Base-by-base conservation (phyloP, 2,797 vertebrate genomes). In the Amblyraja radiata region DNA sequence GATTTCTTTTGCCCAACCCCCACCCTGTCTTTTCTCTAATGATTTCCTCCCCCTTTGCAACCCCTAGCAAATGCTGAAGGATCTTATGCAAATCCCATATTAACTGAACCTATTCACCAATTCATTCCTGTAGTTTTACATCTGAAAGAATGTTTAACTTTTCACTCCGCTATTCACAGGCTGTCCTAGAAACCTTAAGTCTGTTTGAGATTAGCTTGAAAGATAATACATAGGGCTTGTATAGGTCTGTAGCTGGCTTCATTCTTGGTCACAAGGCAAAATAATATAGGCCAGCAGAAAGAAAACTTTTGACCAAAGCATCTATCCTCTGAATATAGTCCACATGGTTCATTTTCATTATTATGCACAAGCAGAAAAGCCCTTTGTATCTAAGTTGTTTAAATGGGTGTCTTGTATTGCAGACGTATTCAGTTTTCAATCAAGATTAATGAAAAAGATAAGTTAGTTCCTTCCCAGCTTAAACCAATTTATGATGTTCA, bases 91-190 rank as follows among this genome's bases (percentile, higher is more conserved):
- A 93, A 93, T 95, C 96, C 96, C 95, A 94, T 94, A 95, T 94
- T 94, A 95, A 96, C 95, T 93, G 92, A 93, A 94, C 94, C 93
- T 94, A 97, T 96, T 96, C 95, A 94, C 96, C 94, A 90, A 93
- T 96, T 96, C 94, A 88, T 95, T 94, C 93, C 95, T 93, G 94
- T 94, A 93, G 94, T 96, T 96, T 95, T 96, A 96, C 96, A 97
- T 97, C 95, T 96, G 95, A 96, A 98, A 97, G 97, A 95, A 95
- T 96, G 96, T 97, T 97, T 97, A 96, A 97, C 95, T 97, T 96
- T 97, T 97, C 95, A 95, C 94, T 96, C 96, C 94, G 94, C 95
- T 95, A 95, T 96, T 97, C 95, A 96, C 95, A 93, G 94, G 93
- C 94, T 93, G 95, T 93, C 94, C 96, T 94, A 93, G 94, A 95